Evolutionary conservation across 2,113 vertebrate genomes (phyloP), one percentile per base, ranked within the genome.

Genomic region (Oreochromis aureus): DNA sequence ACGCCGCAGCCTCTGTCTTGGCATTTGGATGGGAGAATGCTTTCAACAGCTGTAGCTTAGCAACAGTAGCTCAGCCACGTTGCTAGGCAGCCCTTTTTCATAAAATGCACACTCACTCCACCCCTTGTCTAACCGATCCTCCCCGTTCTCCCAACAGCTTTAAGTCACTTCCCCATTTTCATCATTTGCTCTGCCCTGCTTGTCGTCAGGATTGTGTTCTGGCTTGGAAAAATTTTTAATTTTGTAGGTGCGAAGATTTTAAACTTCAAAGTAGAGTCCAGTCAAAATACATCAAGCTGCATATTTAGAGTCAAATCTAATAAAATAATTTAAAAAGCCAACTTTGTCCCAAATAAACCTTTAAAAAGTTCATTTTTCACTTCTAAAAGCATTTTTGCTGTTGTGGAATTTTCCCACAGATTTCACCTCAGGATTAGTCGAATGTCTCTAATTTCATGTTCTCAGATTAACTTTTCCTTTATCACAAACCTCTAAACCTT

Each of bases 31-130:
- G 73, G 84, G 84, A 96, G 97, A 96, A 96, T 97, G 97, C 97
- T 94, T 98, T 96, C 96, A 97, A 96, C 97, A 97, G 97, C 18
- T 94, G 97, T 97, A 97, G 96, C 98, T 96, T 98, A 98, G 98
- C 98, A 98, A 99, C 98, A 93, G 94, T 95, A 91, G 93, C 95
- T 90, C 90, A 91, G 93, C 95, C 94, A 84, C 61, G 97, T 98
- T 98, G 98, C 98, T 97, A 97, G 95, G 97, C 97, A 98, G 96
- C 97, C 90, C 84, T 82, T 95, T 94, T 93, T 94, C 96, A 94
- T 93, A 93, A 96, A 97, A 96, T 96, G 96, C 97, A 58, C 95
- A 92, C 95, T 34, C 36, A 78, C 83, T 95, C 88, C 95, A 55
- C 96, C 94, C 95, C 44, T 76, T 2, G 34, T 66, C 34, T 66